Evolutionary conservation across 2,113 vertebrate species (phyloP).

Genomic region (Thamnophis sirtalis): DNA sequence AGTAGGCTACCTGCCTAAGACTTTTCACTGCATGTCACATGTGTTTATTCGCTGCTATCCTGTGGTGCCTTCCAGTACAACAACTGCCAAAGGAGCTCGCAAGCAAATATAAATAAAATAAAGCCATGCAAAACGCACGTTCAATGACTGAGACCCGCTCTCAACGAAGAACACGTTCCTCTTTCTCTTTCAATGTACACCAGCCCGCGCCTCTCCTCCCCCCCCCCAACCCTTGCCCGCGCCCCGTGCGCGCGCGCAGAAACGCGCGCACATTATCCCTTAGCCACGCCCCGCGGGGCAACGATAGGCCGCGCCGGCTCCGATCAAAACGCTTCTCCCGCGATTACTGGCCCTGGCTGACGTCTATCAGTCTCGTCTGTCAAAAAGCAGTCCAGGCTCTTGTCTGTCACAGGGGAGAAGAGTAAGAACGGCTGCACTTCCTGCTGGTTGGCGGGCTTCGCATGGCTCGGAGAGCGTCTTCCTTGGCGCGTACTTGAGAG

Average conservation of each 20-base stretch:
- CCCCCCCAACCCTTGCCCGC: too few species aligned
- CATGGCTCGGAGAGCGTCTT: background rate
- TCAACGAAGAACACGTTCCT: constrained; percentile 35
- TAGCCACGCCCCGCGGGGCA: constrained; percentile 50
- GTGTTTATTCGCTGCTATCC: background rate
- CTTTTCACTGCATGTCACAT: background rate
- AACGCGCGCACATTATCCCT: background rate
- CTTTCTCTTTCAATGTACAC: background rate
- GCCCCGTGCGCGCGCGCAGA: background rate
- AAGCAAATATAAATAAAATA: background rate
- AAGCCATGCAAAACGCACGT: background rate
- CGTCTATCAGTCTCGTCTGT: constrained; percentile 63
- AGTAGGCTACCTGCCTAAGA: background rate
- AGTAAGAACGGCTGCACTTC: constrained; percentile 43
- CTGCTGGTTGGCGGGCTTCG: constrained; percentile 30
- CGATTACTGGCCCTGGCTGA: constrained; percentile 42
- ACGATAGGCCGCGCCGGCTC: constrained; percentile 50
- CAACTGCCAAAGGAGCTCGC: background rate
- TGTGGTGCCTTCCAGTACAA: background rate
- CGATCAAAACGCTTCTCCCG: background rate
- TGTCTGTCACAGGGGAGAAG: constrained; percentile 57
- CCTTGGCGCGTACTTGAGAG: background rate
- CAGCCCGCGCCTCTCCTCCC: too few species aligned
- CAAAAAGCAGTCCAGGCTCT: constrained; percentile 65
- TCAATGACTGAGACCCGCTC: background rate